phyloP scores from a whole-genome alignment of 2,797 vertebrate genomes.

The Pogoniulus pusillus region DNA sequence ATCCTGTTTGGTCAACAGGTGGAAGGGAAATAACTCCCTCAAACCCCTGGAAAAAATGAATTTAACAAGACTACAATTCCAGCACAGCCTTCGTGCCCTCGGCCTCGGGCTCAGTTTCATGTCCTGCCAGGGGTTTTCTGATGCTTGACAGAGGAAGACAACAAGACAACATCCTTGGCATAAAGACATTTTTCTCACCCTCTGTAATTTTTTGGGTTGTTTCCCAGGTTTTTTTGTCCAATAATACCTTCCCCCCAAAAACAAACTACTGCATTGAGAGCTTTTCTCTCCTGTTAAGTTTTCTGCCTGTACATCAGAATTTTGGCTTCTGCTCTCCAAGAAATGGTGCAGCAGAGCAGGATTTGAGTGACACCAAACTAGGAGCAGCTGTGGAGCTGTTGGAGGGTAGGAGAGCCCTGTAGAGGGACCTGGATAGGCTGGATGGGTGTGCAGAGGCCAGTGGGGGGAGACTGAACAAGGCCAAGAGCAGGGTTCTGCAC shows the following conservation, averaged over 20 bases:
- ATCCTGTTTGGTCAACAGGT: conserved; percentile 73
- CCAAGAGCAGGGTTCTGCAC: no score
- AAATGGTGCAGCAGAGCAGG: neutral
- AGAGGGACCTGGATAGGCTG: no score
- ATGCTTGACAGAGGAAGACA: neutral
- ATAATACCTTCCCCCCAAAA: neutral
- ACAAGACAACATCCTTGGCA: neutral
- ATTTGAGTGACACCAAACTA: no score
- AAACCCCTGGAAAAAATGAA: conserved; percentile 44
- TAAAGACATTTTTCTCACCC: neutral
- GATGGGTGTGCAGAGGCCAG: no score
- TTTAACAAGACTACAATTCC: neutral
- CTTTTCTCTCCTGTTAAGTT: neutral
- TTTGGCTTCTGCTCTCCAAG: neutral
- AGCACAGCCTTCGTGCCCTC: neutral
- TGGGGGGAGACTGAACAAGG: no score
- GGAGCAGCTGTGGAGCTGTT: no score
- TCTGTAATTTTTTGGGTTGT: neutral
- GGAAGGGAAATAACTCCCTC: conserved; percentile 64
- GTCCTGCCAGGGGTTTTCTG: conserved; percentile 8
- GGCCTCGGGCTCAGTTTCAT: neutral
- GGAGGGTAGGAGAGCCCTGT: no score
- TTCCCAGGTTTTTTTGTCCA: neutral
- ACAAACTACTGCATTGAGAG: neutral
- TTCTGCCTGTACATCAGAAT: neutral